These are phyloP conservation scores for Alloplasta piceator DNA, from an alignment of 2,888 invertebrate genomes.

Conservation along the genomic window DNA sequence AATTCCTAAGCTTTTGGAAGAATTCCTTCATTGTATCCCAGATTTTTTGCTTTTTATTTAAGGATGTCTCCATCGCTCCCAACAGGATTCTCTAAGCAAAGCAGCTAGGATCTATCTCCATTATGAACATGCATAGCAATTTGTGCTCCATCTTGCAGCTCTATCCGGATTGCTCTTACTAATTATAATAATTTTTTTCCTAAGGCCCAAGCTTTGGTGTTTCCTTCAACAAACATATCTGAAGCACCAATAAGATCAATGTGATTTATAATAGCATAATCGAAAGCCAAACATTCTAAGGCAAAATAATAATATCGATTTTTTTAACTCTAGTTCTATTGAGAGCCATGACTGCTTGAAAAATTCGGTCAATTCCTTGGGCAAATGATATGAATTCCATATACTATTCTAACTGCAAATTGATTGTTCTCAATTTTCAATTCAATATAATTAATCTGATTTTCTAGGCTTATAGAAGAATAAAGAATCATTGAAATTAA, in stretches of 20 bases:
- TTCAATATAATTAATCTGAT: too few species aligned
- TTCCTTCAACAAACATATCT: constrained; percentile 72
- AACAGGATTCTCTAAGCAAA: constrained; percentile 43
- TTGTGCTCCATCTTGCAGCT: constrained; percentile 25
- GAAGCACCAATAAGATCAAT: constrained; percentile 27
- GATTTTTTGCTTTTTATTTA: constrained; percentile 63
- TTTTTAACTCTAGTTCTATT: too few species aligned
- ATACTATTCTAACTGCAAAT: too few species aligned
- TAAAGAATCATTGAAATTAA: too few species aligned
- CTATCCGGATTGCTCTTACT: constrained; percentile 41
- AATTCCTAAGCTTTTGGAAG: constrained; percentile 71
- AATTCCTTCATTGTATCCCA: constrained; percentile 69
- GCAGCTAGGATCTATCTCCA: constrained; percentile 50
- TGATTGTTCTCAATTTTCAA: too few species aligned
- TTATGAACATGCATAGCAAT: constrained; percentile 34
- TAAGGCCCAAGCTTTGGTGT: constrained; percentile 60
- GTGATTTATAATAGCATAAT: too few species aligned
- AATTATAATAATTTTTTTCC: constrained; percentile 23
- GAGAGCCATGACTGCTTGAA: too few species aligned
- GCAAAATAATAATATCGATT: too few species aligned
- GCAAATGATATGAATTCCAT: too few species aligned
- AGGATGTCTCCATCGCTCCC: constrained; percentile 66
- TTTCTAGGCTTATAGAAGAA: too few species aligned
- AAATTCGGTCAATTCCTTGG: too few species aligned
- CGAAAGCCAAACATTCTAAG: too few species aligned